Evolutionary conservation across 2,888 invertebrate genomes (phyloP).

Genomic region (Petrolisthes cinctipes): DNA sequence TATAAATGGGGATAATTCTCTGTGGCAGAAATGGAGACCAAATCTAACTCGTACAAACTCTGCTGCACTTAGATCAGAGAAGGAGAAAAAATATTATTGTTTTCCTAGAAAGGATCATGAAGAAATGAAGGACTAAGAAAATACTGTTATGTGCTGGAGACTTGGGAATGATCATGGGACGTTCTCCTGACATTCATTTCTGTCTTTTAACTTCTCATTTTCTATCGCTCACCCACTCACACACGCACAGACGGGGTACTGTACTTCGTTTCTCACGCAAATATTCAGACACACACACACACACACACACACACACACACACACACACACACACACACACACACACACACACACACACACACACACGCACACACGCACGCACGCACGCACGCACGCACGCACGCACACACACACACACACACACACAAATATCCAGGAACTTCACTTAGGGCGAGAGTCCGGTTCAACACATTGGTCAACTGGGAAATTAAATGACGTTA

Average conservation of each 20-base stretch:
- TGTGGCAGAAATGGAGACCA: background rate
- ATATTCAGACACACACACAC: conserved; percentile 5
- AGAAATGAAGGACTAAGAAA: too few relatives aligned
- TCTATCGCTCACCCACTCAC: too few relatives aligned
- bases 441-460: too few relatives aligned
- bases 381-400: background rate
- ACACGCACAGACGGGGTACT: too few relatives aligned
- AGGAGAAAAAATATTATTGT: background rate
- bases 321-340: background rate
- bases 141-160: too few relatives aligned
- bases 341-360: background rate
- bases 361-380: conserved; percentile 4
- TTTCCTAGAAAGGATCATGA: background rate
- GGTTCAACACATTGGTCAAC: too few relatives aligned
- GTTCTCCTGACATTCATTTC: too few relatives aligned
- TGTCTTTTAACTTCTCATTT: too few relatives aligned
- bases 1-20: background rate
- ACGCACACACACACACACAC: background rate
- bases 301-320: background rate
- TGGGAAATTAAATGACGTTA: too few relatives aligned
- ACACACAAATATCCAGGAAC: background rate
- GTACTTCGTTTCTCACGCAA: too few relatives aligned
- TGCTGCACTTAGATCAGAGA: background rate
- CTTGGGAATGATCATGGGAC: too few relatives aligned
- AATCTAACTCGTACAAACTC: background rate